A percentile compares a stretch with the other conserved stretches of the same genome.
Evolutionary conservation across 2,113 vertebrate species (phyloP).

Genomic region (Cavia aperea): DNA sequence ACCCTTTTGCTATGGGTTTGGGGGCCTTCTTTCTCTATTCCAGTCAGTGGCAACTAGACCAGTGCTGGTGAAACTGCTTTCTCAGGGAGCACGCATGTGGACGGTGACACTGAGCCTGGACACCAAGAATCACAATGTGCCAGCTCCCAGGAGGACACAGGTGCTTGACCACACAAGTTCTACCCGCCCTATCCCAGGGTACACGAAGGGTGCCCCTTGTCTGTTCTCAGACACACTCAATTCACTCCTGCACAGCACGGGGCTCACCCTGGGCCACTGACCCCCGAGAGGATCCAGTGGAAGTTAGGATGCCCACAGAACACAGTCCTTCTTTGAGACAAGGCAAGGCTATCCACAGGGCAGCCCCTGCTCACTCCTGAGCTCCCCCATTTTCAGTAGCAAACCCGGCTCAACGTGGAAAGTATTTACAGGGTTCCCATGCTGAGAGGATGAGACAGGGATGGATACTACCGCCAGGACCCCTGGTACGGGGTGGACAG

Average conservation of each 20-base stretch:
- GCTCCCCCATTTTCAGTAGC: not conserved
- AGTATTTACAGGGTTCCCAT: not conserved
- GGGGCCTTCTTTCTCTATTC: not conserved
- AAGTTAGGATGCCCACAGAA: not conserved
- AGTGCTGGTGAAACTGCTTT: not conserved
- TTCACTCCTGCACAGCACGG: not conserved
- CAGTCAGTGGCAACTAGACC: not conserved
- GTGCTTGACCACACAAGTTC: not conserved
- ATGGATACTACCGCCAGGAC: rapidly evolving
- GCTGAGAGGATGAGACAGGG: not conserved
- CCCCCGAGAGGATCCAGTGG: not conserved
- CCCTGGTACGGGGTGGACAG: not conserved
- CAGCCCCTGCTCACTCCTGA: not conserved
- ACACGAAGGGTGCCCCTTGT: not conserved
- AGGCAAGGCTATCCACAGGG: not conserved
- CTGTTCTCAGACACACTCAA: not conserved
- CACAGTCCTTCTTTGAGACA: not conserved
- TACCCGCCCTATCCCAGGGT: not conserved
- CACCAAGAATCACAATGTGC: not conserved
- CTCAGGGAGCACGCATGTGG: not conserved
- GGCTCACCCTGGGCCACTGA: not conserved
- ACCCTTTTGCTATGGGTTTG: not conserved
- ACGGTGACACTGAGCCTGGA: not conserved
- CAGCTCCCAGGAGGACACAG: not conserved
- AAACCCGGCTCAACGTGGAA: not conserved